Evolutionary conservation across 37 sponge, comb jelly and placozoan genomes (phyloP).

Genomic region (Halisarca cf. caerulea): DNA sequence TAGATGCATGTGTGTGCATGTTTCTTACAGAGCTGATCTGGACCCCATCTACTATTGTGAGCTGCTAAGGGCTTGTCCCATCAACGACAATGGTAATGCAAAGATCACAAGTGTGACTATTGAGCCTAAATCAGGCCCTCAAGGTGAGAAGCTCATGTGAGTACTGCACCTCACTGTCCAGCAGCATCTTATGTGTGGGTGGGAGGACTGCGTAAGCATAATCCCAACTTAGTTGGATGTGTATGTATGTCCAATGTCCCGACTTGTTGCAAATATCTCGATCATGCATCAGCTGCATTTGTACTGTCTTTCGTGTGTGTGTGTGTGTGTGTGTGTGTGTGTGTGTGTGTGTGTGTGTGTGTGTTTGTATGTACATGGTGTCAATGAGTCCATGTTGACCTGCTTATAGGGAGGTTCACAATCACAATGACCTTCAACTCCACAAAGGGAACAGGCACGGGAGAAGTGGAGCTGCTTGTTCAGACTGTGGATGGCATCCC

Average conservation of each 20-base stretch:
- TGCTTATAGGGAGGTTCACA: slow-evolving; percentile 50
- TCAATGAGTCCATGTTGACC: too few species aligned
- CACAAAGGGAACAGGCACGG: slow-evolving; percentile 83
- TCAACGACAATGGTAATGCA: slow-evolving; percentile 83
- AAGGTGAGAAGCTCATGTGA: slow-evolving; percentile 42
- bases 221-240: too few species aligned
- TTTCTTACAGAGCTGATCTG: slow-evolving; percentile 69
- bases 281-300: background rate
- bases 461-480: slow-evolving; percentile 65
- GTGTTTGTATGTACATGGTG: background rate
- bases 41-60: slow-evolving; percentile 95
- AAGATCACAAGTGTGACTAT: slow-evolving; percentile 60
- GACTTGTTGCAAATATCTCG: background rate
- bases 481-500: slow-evolving; percentile 82
- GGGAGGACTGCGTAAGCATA: background rate
- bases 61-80: slow-evolving; percentile 54
- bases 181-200: background rate
- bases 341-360: background rate
- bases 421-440: slow-evolving; percentile 53
- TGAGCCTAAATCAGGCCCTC: slow-evolving; percentile 44
- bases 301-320: background rate
- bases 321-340: too few species aligned
- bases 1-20: background rate
- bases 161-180: background rate
- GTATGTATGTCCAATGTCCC: too few species aligned